Percentiles rank a stretch among this genome's conserved stretches.
These are phyloP conservation scores for Drosophila lowei DNA, from an alignment of 1,140 invertebrate genomes.

Conservation along the genomic window DNA sequence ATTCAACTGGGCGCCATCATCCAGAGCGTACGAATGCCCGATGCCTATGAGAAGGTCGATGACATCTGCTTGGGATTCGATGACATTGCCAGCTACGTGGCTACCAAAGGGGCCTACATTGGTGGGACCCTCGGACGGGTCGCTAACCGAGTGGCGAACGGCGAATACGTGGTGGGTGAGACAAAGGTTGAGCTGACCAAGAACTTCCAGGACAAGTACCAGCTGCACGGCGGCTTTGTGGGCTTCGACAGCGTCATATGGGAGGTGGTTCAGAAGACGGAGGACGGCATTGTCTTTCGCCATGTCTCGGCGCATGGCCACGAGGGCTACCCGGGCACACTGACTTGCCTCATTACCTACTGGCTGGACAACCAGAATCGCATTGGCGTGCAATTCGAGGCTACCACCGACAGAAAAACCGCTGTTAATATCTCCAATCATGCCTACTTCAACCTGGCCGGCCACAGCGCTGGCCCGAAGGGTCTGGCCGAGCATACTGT, in stretches of 20 bases:
- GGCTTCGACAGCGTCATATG: slow-evolving; percentile 94
- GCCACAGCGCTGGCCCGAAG: slow-evolving; percentile 86
- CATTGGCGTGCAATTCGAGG: slow-evolving; percentile 89
- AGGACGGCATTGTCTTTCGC: slow-evolving; percentile 86
- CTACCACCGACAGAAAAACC: slow-evolving; percentile 90
- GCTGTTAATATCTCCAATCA: slow-evolving; percentile 96
- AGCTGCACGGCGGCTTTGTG: slow-evolving; percentile 93
- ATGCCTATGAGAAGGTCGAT: slow-evolving; percentile 86
- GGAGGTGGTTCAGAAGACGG: slow-evolving; percentile 83
- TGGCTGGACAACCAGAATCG: slow-evolving; percentile 88
- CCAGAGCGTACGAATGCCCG: slow-evolving; percentile 89
- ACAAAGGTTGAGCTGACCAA: slow-evolving; percentile 87
- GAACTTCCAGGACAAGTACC: slow-evolving; percentile 88
- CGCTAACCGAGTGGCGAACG: slow-evolving; percentile 92
- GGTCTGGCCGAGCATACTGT: slow-evolving; percentile 90
- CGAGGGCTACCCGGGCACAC: slow-evolving; percentile 92
- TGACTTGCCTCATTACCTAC: slow-evolving; percentile 88
- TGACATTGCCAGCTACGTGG: slow-evolving; percentile 84
- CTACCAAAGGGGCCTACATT: slow-evolving; percentile 88
- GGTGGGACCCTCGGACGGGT: slow-evolving; percentile 94
- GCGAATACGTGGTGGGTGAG: slow-evolving; percentile 88
- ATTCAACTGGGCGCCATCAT: slow-evolving; percentile 92
- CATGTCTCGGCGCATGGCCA: slow-evolving; percentile 91
- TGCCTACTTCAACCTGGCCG: slow-evolving; percentile 96
- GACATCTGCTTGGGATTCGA: slow-evolving; percentile 93